phyloP scores from a whole-genome alignment of 1,140 invertebrate species.

The Magallana ariakensis region DNA sequence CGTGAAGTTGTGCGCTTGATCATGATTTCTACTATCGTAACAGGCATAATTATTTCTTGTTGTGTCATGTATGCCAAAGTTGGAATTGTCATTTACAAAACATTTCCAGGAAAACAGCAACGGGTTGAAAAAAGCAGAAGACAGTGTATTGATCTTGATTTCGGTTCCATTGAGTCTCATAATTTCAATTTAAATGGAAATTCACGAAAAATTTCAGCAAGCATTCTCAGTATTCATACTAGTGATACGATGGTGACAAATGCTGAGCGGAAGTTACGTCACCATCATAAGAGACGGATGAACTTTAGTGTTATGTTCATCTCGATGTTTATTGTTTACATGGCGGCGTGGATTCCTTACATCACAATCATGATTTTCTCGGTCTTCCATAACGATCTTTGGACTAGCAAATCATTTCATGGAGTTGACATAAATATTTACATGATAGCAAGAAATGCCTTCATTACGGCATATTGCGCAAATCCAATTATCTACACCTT shows the following conservation, averaged over 20 bases:
- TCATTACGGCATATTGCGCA: background rate
- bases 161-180: background rate
- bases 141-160: background rate
- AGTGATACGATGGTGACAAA: background rate
- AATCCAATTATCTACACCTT: background rate
- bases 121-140: background rate
- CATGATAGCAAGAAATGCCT: background rate
- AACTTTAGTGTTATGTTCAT: background rate
- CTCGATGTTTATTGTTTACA: background rate
- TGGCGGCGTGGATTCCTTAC: background rate
- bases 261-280: background rate
- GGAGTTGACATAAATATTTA: constrained; percentile 5
- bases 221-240: background rate
- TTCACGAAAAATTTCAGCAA: background rate
- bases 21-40: background rate
- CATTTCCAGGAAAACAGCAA: background rate
- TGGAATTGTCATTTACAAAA: background rate
- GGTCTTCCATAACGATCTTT: background rate
- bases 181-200: background rate
- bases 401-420: background rate
- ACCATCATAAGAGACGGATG: background rate
- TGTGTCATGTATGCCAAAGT: background rate
- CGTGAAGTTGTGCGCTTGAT: background rate
- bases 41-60: background rate
- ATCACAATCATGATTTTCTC: background rate